These are phyloP conservation scores for Pteropus alecto DNA, from an alignment of 2,113 vertebrate species.

Conservation along the genomic window DNA sequence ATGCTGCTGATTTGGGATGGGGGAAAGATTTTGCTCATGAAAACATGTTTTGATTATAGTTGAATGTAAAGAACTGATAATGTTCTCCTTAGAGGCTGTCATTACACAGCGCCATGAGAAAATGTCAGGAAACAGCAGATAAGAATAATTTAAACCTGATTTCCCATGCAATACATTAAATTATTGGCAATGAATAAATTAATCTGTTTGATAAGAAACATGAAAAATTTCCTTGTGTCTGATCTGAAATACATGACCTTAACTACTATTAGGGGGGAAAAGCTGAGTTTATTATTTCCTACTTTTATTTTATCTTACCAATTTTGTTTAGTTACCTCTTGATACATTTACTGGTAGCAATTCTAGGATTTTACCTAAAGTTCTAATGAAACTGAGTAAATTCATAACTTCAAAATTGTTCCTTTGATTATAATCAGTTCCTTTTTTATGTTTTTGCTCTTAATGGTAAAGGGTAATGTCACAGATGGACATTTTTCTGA, in stretches of 20 bases:
- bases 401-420: not conserved
- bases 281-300: not conserved
- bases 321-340: not conserved
- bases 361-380: not conserved
- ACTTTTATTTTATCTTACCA: not conserved
- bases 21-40: constrained; percentile 50
- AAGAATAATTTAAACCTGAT: not conserved
- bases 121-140: not conserved
- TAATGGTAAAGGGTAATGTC: not conserved
- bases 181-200: not conserved
- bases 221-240: constrained; percentile 20
- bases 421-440: not conserved
- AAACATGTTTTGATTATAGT: constrained; percentile 67
- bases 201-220: not conserved
- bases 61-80: constrained; percentile 38
- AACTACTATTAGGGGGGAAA: not conserved
- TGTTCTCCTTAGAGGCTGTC: constrained; percentile 10
- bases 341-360: not conserved
- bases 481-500: not conserved
- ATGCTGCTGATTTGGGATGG: not conserved
- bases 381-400: not conserved
- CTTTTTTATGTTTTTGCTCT: not conserved
- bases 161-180: not conserved
- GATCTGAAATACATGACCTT: not conserved
- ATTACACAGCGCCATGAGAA: not conserved